Conservation (phyloP, 2,888 invertebrate species). For the Clostera curtula region DNA sequence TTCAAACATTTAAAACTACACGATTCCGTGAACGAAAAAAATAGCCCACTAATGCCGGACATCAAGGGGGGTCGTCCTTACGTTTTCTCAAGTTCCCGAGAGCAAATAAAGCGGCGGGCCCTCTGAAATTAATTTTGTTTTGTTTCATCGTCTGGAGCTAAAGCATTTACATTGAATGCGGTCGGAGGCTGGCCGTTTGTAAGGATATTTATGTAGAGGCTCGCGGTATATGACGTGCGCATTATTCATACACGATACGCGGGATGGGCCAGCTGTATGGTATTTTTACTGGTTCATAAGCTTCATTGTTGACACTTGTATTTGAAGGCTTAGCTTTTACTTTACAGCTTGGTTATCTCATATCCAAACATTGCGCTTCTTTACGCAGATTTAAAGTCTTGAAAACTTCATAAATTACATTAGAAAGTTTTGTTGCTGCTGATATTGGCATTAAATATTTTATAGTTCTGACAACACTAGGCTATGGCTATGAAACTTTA, state of each 20-base stretch:
- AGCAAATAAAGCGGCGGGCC: slow-evolving; percentile 65
- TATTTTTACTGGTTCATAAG: slow-evolving; percentile 67
- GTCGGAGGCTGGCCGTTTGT: slow-evolving; percentile 64
- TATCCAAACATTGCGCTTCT: too few relatives aligned
- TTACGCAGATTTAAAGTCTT: too few relatives aligned
- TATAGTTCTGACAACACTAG: slow-evolving; percentile 18
- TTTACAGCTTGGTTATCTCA: too few relatives aligned
- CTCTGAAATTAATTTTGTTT: slow-evolving; percentile 73
- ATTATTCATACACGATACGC: slow-evolving; percentile 69
- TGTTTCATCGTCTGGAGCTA: slow-evolving; percentile 70
- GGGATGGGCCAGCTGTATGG: slow-evolving; percentile 55
- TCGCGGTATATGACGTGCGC: slow-evolving; percentile 64
- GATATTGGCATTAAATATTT: too few relatives aligned
- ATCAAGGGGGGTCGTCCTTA: slow-evolving; percentile 65
- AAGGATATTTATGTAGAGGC: slow-evolving; percentile 69
- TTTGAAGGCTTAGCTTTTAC: too few relatives aligned
- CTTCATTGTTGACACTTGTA: slow-evolving; percentile 35
- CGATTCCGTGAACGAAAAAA: slow-evolving; percentile 48
- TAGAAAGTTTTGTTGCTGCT: too few relatives aligned
- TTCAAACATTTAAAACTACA: slow-evolving; percentile 46
- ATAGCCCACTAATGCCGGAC: slow-evolving; percentile 52
- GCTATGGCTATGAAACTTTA: slow-evolving; percentile 56
- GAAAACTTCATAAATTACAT: too few relatives aligned
- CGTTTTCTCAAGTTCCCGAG: slow-evolving; percentile 41
- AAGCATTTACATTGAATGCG: slow-evolving; percentile 73